Percentiles rank a stretch among this genome's conserved stretches.
These are phyloP conservation scores for Aulostomus chinensis DNA, from an alignment of 2,797 vertebrate species.

Conservation along the genomic window DNA sequence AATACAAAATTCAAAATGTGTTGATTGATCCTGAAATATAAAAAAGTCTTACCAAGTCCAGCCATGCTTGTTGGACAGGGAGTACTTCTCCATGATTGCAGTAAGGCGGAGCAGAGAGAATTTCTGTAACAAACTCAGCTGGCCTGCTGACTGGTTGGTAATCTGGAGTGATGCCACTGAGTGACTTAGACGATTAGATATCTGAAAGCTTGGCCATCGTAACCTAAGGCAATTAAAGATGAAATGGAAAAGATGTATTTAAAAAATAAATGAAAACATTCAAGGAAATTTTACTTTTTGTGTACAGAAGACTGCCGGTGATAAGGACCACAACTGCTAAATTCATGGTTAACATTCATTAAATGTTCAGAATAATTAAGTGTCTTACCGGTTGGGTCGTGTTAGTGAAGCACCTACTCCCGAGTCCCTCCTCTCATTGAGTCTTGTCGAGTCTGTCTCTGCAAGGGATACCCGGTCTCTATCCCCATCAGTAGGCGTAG, in stretches of 20 bases:
- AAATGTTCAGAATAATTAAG: not conserved
- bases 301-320: not conserved
- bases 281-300: no score
- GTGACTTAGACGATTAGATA: slow-evolving; percentile 88
- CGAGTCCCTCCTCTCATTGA: slow-evolving; percentile 93
- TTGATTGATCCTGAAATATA: no score
- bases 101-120: slow-evolving; percentile 95
- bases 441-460: slow-evolving; percentile 84
- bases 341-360: no score
- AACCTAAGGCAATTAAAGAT: slow-evolving; percentile 78
- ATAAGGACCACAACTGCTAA: not conserved
- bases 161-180: slow-evolving; percentile 89
- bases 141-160: slow-evolving; percentile 92
- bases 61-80: slow-evolving; percentile 95
- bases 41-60: slow-evolving; percentile 92
- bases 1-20: no score
- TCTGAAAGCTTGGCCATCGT: slow-evolving; percentile 95
- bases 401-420: slow-evolving; percentile 96
- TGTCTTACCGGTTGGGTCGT: slow-evolving; percentile 89
- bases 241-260: not conserved
- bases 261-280: not conserved
- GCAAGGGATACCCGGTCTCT: slow-evolving; percentile 88
- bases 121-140: slow-evolving; percentile 93
- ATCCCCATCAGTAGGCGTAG: slow-evolving; percentile 85
- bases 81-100: slow-evolving; percentile 97